These are phyloP conservation scores for Invenusta paracnida DNA, from an alignment of 2,888 invertebrate genomes.

Conservation along the genomic window DNA sequence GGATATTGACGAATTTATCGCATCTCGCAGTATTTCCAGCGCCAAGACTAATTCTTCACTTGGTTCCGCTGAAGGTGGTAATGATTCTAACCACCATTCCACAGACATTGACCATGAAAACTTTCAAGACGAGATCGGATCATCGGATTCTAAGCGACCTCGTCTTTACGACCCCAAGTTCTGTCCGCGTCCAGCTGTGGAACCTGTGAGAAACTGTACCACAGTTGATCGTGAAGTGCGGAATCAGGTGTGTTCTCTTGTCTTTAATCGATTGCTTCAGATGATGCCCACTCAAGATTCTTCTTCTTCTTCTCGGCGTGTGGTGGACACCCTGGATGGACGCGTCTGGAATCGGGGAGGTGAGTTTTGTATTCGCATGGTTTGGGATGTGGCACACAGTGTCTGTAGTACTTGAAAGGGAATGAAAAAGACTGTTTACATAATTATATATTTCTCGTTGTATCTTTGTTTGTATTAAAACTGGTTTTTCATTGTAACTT, in stretches of 20 bases:
- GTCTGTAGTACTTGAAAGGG: too few species aligned
- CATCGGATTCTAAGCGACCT: constrained; percentile 36
- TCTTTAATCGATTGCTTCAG: constrained; percentile 66
- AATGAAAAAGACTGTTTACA: too few species aligned
- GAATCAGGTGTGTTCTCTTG: constrained; percentile 66
- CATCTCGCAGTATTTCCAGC: constrained; percentile 45
- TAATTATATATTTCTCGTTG: too few species aligned
- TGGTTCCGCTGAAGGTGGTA: constrained; percentile 8
- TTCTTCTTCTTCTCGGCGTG: constrained; percentile 38
- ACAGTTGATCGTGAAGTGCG: constrained; percentile 71
- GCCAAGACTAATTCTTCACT: background rate
- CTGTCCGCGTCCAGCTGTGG: constrained; percentile 63
- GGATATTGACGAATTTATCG: constrained; percentile 50
- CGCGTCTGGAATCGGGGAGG: constrained; percentile 56
- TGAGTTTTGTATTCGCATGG: too few species aligned
- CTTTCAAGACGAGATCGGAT: too few species aligned
- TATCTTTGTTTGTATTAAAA: too few species aligned
- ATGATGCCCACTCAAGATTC: constrained; percentile 45
- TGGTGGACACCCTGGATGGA: constrained; percentile 45
- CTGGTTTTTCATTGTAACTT: too few species aligned
- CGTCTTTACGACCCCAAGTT: constrained; percentile 51
- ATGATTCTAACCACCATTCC: background rate
- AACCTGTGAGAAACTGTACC: constrained; percentile 75
- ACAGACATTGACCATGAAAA: background rate
- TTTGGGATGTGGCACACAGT: too few species aligned